phyloP scores from a whole-genome alignment of 2,113 vertebrate genomes.

The Corythoichthys intestinalis region DNA sequence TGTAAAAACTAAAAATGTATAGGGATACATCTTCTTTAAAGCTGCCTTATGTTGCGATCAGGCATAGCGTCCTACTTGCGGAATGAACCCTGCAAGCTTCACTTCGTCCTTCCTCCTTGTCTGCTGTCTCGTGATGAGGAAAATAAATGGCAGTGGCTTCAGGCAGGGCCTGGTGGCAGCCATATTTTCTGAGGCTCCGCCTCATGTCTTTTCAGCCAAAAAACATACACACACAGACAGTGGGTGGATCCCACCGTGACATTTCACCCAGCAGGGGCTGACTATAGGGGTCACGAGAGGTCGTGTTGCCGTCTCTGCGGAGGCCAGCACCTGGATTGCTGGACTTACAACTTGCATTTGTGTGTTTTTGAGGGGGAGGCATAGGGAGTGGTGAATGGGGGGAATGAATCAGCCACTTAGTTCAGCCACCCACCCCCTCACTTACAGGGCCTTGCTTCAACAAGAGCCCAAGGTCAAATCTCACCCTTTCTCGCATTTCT shows the following conservation, averaged over 20 bases:
- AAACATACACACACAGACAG: constrained; percentile 66
- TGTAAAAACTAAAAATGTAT: not conserved
- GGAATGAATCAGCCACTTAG: constrained; percentile 70
- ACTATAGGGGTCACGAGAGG: constrained; percentile 51
- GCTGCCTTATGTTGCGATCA: not conserved
- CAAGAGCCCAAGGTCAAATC: constrained; percentile 64
- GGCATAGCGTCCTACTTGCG: not conserved
- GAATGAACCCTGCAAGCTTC: not conserved
- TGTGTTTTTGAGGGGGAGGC: constrained; percentile 8
- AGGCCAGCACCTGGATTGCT: constrained; percentile 61
- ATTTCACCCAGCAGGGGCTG: constrained; percentile 48
- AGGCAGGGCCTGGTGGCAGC: constrained; percentile 23
- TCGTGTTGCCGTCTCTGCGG: constrained; percentile 40
- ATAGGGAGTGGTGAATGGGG: constrained; percentile 28
- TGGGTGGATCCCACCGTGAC: constrained; percentile 58
- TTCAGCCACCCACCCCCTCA: constrained; percentile 62
- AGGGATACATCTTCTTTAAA: too few relatives aligned
- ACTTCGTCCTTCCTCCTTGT: constrained; percentile 22
- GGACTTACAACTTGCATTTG: constrained; percentile 24
- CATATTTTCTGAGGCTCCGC: constrained; percentile 56
- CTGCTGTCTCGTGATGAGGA: constrained; percentile 36
- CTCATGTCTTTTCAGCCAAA: constrained; percentile 56
- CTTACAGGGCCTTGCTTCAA: constrained; percentile 61
- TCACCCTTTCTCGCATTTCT: constrained; percentile 62
- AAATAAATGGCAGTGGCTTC: constrained; percentile 45